Conservation (phyloP, 2,888 invertebrate species). For the Euproctis similis region DNA sequence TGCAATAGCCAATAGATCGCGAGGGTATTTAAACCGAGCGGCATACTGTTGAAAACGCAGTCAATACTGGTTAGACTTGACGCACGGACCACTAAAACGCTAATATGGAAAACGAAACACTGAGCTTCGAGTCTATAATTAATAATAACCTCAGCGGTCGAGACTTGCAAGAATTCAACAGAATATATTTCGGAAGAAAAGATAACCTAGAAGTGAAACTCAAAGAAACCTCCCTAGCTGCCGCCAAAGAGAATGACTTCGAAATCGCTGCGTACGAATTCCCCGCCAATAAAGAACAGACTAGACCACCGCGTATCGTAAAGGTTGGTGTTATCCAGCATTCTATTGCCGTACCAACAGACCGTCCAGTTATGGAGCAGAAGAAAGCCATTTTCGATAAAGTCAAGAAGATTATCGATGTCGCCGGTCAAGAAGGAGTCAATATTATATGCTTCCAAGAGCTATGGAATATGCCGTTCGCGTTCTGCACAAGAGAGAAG, state of each 20-base stretch:
- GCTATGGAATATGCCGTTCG: constrained; percentile 99
- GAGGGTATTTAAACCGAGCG: constrained; percentile 45
- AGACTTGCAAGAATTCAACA: constrained; percentile 64
- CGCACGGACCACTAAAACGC: constrained; percentile 18
- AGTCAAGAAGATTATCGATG: constrained; percentile 85
- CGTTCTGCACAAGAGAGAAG: constrained; percentile 97
- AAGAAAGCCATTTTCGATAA: constrained; percentile 86
- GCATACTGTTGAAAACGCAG: constrained; percentile 26
- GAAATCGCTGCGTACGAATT: constrained; percentile 64
- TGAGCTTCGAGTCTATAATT: constrained; percentile 58
- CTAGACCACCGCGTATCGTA: constrained; percentile 83
- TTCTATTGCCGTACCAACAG: constrained; percentile 86
- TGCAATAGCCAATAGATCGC: constrained; percentile 24
- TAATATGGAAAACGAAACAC: constrained; percentile 63
- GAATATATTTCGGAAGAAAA: constrained; percentile 61
- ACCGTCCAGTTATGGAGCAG: constrained; percentile 84
- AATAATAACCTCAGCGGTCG: constrained; percentile 58
- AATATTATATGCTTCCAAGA: constrained; percentile 97
- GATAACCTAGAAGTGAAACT: constrained; percentile 51
- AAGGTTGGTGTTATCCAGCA: constrained; percentile 94
- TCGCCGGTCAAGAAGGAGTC: constrained; percentile 87
- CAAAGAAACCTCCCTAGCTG: constrained; percentile 64
- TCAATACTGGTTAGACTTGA: constrained; percentile 24
- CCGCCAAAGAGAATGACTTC: constrained; percentile 76
- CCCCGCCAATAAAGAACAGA: constrained; percentile 63